Base-by-base conservation (phyloP, 2,113 vertebrate species). In the Syrmaticus mikado region DNA sequence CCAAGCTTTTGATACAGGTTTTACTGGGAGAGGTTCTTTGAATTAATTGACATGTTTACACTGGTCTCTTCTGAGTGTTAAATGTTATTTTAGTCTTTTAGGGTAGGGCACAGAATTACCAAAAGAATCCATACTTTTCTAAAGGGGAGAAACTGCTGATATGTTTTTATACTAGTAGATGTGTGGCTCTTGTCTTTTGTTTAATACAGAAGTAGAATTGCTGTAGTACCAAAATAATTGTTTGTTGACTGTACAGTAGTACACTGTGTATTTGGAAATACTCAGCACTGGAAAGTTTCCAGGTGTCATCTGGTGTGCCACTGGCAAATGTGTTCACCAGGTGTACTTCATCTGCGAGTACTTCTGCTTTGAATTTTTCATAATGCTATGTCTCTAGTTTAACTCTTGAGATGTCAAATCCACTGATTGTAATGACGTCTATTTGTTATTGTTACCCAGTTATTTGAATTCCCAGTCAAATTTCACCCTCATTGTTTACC, bases 241-340 rank as follows among this genome's bases (percentile, higher is more conserved):
- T 52, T 82, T 91, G 84, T 89, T 96, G 85, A 46, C 65, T 71
- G 41, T 78, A 20, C 67, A 75, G 72, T 81, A 91, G 61, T 97
- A 92, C 87, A 68, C 61, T 58, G 40, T 91, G 79, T 91, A 41
- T 96, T 92, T 90, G 90, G 80, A 94, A 84, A 87, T 70, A 57
- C 61, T 95, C 65, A 75, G 12, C 11, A 3, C 81, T 87, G 82
- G 73, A 67, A 21, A 6, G 27, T 68, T 90, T 96, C 79, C 90
- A 88, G 71, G 70, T 88, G 82, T 90, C 73, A 81, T 95, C 85
- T 94, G 91, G 85, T 76, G 78, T 90, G 72, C 83, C 40, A 41
- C 16, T 72, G 66, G 82, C 34, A 78, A 92, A 96, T 10, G 2
- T 91, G 80, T 93, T 95, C 80, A 86, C 85, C 94, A 95, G 96